These are phyloP conservation scores for Aricia agestis DNA, from an alignment of 1,140 invertebrate species.

Conservation along the genomic window DNA sequence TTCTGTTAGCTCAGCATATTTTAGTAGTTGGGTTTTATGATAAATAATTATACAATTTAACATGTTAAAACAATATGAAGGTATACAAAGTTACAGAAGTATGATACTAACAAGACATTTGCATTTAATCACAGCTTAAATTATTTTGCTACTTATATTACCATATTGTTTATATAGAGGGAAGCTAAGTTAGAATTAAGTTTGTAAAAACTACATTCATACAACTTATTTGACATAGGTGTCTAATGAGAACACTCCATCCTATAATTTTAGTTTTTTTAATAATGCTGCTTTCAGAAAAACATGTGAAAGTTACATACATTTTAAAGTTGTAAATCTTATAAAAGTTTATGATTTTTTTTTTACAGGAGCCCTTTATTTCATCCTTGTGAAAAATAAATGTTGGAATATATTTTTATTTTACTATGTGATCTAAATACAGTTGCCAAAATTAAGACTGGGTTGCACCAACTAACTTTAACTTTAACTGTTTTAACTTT, in stretches of 20 bases:
- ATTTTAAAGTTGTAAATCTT: no score
- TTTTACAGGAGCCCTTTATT: no score
- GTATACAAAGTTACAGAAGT: not conserved
- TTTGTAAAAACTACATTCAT: not conserved
- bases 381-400: no score
- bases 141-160: not conserved
- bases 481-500: no score
- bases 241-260: not conserved
- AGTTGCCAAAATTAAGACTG: no score
- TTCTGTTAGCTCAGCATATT: not conserved
- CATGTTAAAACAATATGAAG: not conserved
- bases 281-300: no score
- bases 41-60: not conserved
- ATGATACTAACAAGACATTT: not conserved
- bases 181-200: constrained; percentile 8
- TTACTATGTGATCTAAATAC: no score
- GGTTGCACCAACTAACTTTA: no score
- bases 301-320: no score
- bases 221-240: not conserved
- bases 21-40: not conserved
- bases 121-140: not conserved
- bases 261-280: not conserved
- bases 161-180: not conserved
- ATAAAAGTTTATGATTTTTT: no score
- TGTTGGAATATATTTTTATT: no score